Base-by-base conservation (phyloP, 2,797 vertebrate species). In the Lacerta agilis region DNA sequence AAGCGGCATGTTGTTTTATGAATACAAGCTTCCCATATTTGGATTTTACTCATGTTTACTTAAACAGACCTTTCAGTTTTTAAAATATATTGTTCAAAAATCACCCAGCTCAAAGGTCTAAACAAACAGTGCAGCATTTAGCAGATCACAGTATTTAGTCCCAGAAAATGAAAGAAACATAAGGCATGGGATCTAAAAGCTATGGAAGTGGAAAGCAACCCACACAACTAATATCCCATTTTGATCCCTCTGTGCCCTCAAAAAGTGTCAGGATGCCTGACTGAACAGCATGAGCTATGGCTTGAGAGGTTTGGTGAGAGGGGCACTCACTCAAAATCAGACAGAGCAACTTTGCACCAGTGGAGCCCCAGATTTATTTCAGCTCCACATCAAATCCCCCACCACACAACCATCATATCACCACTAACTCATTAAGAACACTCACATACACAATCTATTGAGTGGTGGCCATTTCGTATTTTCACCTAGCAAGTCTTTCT, bases 1-100 rank as follows among this genome's bases (percentile, higher is more conserved):
- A 36, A 88, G 20, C 45, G 86, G 49, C 17, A n/a, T 66, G 10
- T 38, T 87, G 33, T 87, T 75, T 69, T 83, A 87, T 91, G 25
- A 92, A 89, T 89, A 78, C 0, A 0, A 1, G 1, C n/a, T 91
- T 33, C 41, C 89, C 86, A 13, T 13, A 71, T 91, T 92, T 89
- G 49, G 87, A 85, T 89, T 49, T 38, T 15, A 29, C 38, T 3
- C 27, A 0, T 0, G 1, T 17, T 89, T 85, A 85, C 69, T 0
- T 0, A 91, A 88, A 55, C 41, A 79, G 45, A 73, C 36, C 4
- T 64, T 41, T n/a, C 25, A 55, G 66, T 64, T 49, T 64, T 71
- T 43, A 36, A 83, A 67, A 72, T 72, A 25, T 1, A 23, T 43
- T 81, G 15, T 81, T 72, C 9, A 41, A 72, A 79, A 72, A 38